These are phyloP conservation scores for Drosophila maculinotata DNA, from an alignment of 2,888 invertebrate genomes.

Conservation along the genomic window DNA sequence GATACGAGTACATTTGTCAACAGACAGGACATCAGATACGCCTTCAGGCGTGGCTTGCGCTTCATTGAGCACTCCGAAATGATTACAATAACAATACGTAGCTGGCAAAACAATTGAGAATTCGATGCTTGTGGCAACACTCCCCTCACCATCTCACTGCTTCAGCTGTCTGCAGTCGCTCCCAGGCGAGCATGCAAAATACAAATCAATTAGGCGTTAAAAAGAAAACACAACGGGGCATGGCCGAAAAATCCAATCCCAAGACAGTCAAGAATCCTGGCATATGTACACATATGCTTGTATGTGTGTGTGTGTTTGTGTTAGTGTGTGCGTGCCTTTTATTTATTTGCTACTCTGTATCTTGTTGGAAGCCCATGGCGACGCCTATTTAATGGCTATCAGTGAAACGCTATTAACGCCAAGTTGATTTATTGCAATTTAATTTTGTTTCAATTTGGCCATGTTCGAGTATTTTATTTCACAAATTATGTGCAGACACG, in stretches of 20 bases:
- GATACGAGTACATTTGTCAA: conserved; percentile 59
- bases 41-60: conserved; percentile 47
- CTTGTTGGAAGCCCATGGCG: conserved; percentile 48
- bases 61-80: conserved; percentile 53
- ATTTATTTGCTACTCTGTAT: conserved; percentile 44
- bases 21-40: conserved; percentile 57
- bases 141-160: no score
- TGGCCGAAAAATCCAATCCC: conserved; percentile 17
- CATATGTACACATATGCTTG: conserved; percentile 28
- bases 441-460: conserved; percentile 76
- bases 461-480: conserved; percentile 72
- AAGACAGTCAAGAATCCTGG: conserved; percentile 19
- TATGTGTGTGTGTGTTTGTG: background rate
- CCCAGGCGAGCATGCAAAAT: conserved; percentile 59
- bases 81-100: conserved; percentile 37
- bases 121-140: conserved; percentile 17
- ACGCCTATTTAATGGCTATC: conserved; percentile 79
- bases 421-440: conserved; percentile 77
- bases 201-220: conserved; percentile 77
- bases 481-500: conserved; percentile 80
- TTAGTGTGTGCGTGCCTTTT: conserved; percentile 35
- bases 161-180: conserved; percentile 35
- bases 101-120: conserved; percentile 46
- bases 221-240: conserved; percentile 53
- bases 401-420: conserved; percentile 76